phyloP scores from a whole-genome alignment of 2,113 vertebrate genomes.

The Notechis scutatus region DNA sequence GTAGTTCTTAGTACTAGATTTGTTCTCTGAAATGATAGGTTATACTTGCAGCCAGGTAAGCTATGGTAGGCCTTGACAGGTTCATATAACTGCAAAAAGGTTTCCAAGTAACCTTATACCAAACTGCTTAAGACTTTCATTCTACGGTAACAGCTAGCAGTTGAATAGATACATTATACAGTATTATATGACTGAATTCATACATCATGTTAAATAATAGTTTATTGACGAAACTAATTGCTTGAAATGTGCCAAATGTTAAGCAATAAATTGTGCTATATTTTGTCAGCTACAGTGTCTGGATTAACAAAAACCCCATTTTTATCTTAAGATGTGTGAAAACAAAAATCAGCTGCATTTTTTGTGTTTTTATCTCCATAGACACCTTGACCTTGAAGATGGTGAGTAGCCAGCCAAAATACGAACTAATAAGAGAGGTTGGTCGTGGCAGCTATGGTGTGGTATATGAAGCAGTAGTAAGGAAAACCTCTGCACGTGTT shows the following conservation, averaged over 20 bases:
- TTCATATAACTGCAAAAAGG: not conserved
- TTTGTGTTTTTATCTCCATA: slow-evolving; percentile 66
- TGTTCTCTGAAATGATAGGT: not conserved
- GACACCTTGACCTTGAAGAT: slow-evolving; percentile 84
- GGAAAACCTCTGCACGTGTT: slow-evolving; percentile 85
- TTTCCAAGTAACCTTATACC: not conserved
- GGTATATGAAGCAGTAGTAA: slow-evolving; percentile 95
- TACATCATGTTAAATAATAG: not conserved
- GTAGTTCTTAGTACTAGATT: not conserved
- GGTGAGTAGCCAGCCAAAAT: slow-evolving; percentile 99
- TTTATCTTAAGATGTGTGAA: not conserved
- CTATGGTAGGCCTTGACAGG: not conserved
- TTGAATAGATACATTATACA: not conserved
- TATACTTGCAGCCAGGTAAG: not conserved
- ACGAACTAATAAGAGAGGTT: slow-evolving; percentile 98
- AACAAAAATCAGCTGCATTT: not conserved
- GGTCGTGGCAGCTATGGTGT: slow-evolving; percentile 97
- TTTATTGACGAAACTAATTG: not conserved
- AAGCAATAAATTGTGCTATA: not conserved
- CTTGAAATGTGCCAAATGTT: not conserved
- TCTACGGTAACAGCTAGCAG: not conserved
- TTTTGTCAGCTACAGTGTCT: not conserved
- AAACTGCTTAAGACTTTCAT: not conserved
- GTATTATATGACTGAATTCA: not conserved
- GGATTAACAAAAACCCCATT: not conserved